Conservation (phyloP, 2,113 vertebrate genomes). For the Microtus oregoni region DNA sequence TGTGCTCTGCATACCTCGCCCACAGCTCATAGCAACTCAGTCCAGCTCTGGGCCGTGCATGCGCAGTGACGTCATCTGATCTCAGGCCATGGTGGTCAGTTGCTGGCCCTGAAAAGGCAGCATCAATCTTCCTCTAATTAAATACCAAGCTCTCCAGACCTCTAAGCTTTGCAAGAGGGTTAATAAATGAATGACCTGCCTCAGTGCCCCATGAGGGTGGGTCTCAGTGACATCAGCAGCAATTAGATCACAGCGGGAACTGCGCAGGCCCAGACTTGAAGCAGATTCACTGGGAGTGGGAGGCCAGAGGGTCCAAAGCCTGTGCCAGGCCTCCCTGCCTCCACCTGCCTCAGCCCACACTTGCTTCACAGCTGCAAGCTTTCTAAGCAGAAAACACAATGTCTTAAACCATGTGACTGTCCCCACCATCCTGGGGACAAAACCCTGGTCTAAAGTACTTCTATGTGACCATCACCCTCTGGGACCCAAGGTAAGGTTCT, state of each 20-base stretch:
- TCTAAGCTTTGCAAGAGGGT: conserved; percentile 73
- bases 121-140: conserved; percentile 70
- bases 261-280: fast-evolving
- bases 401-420: not conserved
- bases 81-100: not conserved
- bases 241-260: fast-evolving
- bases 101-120: conserved; percentile 3
- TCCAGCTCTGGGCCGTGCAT: too few species aligned
- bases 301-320: not conserved
- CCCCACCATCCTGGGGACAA: not conserved
- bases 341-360: not conserved
- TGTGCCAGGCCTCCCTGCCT: not conserved
- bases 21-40: fast-evolving
- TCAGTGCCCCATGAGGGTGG: not conserved
- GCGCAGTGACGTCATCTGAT: not conserved
- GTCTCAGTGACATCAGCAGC: not conserved
- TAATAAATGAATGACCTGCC: conserved; percentile 66
- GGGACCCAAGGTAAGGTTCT: not conserved
- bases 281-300: not conserved
- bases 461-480: not conserved
- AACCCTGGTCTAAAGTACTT: not conserved
- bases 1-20: not conserved
- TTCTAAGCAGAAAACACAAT: not conserved
- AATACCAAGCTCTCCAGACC: conserved; percentile 69
- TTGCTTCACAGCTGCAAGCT: not conserved